A percentile compares a stretch with the other conserved stretches of the same genome.
Evolutionary conservation across 2,888 invertebrate species (phyloP).

Genomic region (Tetranychus piercei): DNA sequence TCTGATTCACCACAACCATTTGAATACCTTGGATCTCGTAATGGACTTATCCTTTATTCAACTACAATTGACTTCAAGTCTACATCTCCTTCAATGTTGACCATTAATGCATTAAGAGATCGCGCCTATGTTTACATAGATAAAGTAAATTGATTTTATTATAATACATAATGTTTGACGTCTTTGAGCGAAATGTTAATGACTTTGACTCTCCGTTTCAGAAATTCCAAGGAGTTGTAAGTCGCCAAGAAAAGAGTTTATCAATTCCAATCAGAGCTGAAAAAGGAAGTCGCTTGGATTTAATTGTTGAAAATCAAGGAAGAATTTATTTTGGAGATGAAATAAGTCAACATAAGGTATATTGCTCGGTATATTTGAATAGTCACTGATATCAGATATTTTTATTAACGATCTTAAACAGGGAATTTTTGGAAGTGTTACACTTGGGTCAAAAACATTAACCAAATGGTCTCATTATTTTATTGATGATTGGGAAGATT

Average conservation of each 20-base stretch:
- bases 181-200: neutral
- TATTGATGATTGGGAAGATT: neutral
- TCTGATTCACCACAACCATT: conserved; percentile 16
- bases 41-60: conserved; percentile 47
- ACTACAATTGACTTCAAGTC: conserved; percentile 34
- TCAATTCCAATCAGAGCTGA: conserved; percentile 9
- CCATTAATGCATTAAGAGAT: conserved; percentile 44
- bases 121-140: conserved; percentile 50
- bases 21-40: conserved; percentile 25
- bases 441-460: conserved; percentile 10
- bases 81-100: conserved; percentile 36
- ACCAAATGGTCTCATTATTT: neutral
- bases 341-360: conserved; percentile 13
- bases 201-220: neutral
- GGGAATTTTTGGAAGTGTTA: conserved; percentile 29
- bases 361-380: neutral
- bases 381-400: neutral
- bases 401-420: neutral
- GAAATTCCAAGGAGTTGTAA: conserved; percentile 13
- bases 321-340: conserved; percentile 29
- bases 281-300: conserved; percentile 23
- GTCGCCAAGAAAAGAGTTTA: conserved; percentile 13
- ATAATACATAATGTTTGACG: neutral
- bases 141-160: conserved; percentile 32
- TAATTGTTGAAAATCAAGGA: conserved; percentile 32